Evolutionary conservation across 1,140 invertebrate genomes (phyloP), one percentile per base, ranked within the genome.

Genomic region (Augochlora pura): DNA sequence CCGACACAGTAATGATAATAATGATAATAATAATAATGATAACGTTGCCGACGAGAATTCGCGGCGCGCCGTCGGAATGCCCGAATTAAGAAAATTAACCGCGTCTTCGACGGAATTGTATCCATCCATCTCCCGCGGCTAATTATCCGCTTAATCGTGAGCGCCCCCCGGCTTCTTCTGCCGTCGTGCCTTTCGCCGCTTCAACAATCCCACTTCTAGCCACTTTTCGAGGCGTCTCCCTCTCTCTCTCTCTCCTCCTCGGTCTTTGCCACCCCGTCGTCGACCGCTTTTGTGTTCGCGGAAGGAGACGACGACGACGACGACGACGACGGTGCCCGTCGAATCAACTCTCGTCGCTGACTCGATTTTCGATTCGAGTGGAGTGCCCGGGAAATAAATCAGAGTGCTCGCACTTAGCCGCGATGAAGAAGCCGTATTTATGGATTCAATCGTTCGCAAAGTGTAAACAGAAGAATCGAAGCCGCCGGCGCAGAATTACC

Each of bases 131-230:
- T 72, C 69, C 69, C 14, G 69, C 12, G 69, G 54, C 57, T 72
- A 72, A 72, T 72, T 72, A 72, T 57, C 69, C 69, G 69, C 39
- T 72, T 72, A 72, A 72, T 72, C 69, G 57, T 62, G 62, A 62
- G 57, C 39, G 42, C 59, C 69, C 54, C 54, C 27, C 57, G 68
- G 49, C 16, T 54, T 54, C 32, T 32, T 70, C 54, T 39, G 18
- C 68, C 27, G 27, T 4, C 49, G 14, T 25, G 54, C 54, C 57
- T 62, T 62, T 32, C 60, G 60, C 60, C 60, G 27, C 60, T 62
- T 62, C 25, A 46, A 66, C 64, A 46, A 66, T 66, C 64, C 64
- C 32, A n/a, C 64, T 32, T 66, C 64, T 46, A 66, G 42, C 64
- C 39, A 62, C 64, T n/a, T 66, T 66, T 46, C 64, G 38, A 66